Base-by-base conservation (phyloP, 2,113 vertebrate genomes). In the Potamarius usumacintae region DNA sequence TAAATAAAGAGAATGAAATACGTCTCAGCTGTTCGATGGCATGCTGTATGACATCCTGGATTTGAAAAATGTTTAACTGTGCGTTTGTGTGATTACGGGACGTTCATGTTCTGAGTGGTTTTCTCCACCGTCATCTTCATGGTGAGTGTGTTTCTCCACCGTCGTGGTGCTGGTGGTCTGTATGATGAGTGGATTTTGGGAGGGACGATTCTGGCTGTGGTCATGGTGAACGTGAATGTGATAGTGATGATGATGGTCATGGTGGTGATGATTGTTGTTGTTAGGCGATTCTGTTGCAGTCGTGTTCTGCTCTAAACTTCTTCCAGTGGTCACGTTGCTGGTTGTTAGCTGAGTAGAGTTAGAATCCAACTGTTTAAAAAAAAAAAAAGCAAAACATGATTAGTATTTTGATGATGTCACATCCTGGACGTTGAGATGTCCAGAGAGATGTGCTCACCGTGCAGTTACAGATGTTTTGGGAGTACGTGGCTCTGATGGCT, bases 381-480 rank as follows among this genome's bases (percentile, higher is more conserved):
- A 8, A 20, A 48, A 63, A 25, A 14, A 55, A 30, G 30, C 30
- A 30, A 30, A n/a, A 83, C 1, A 4, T 65, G 58, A 27, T 50
- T 65, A 82, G 30, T n/a, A 50, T n/a, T 27, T 18, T 57, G 4
- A 27, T 79, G 7, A 27, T 2, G n/a, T 9, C 78, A 18, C 12
- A 83, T 15, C 1, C 5, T 6, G 10, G 50, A 67, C 1, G 5
- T 17, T 7, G 7, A 79, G 74, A 57, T 10, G 15, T 34, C 4
- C 18, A 9, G 71, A 30, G 50, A 93, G 92, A 65, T 22, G 30
- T 90, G 93, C 95, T 91, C 87, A 97, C 91, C 12, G 94, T 92
- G 92, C 97, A 98, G 89, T 97, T 97, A 90, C 97, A 98, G 90
- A 95, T 94, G 88, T 97, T 92, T 85, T 91, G 95, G 15, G 22